Evolutionary conservation across 2,888 invertebrate genomes (phyloP).

Genomic region (Cataglyphis rosenhaueri): DNA sequence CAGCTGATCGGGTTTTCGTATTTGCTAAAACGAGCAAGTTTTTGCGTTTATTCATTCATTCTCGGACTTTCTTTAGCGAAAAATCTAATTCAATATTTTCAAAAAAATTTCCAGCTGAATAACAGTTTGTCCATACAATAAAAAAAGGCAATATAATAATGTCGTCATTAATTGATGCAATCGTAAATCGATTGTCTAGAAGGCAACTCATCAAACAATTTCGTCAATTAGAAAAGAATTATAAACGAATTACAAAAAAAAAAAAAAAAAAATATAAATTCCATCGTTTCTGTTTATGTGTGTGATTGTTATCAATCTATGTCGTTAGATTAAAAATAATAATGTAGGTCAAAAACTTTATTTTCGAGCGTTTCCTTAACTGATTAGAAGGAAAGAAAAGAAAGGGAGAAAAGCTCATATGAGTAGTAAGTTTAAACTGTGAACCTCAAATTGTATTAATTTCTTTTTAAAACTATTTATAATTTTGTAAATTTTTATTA

Average conservation of each 20-base stretch:
- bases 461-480: slow-evolving; percentile 1
- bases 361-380: not conserved
- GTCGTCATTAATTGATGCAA: not conserved
- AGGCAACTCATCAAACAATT: not conserved
- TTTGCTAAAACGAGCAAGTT: slow-evolving; percentile 82
- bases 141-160: not conserved
- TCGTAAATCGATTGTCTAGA: not conserved
- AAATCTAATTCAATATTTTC: not conserved
- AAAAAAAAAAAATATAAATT: not conserved
- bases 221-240: not conserved
- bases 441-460: not conserved
- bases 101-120: not conserved
- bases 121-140: not conserved
- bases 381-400: not conserved
- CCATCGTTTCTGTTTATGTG: not conserved
- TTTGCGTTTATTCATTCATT: not conserved
- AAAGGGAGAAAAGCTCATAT: not conserved
- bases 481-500: not conserved
- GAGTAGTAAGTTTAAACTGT: not conserved
- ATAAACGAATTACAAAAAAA: not conserved
- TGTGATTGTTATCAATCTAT: not conserved
- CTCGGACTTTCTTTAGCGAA: no score
- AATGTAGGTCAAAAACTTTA: not conserved
- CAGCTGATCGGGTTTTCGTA: slow-evolving; percentile 90
- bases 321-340: not conserved